Evolutionary conservation across 1,140 invertebrate species (phyloP), one percentile per base, ranked within the genome.

Genomic region (Danaus plexippus): DNA sequence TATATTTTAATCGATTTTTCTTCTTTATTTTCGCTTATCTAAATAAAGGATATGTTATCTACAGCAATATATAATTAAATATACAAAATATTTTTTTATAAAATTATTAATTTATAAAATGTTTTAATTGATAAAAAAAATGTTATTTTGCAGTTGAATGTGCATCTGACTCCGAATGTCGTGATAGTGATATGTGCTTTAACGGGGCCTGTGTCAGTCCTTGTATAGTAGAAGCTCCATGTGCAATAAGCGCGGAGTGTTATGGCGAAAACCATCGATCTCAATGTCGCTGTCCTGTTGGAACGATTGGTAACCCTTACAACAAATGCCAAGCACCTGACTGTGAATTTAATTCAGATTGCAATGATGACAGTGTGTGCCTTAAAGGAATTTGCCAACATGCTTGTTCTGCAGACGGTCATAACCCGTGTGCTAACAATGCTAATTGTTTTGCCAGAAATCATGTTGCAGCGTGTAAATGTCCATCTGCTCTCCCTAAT

Each of bases 161-260:
- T 73, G 90, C 92, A 75, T 90, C 92, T 9, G 93, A 96, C 72
- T 90, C 90, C 52, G 94, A 96, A 75, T 97, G 96, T 73, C 75
- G 89, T 12, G 88, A 91, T 54, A 91, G 92, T 43, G 92, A 95
- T 66, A 92, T 92, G 53, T 97, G 96, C 64, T 92, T 94, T 67
- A 95, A 96, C 67, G 91, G 91, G 0, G 92, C 94, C 67, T 95
- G 94, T 62, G 83, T 95, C 6, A 94, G 91, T 78, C 93, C 94
- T 13, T 96, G 95, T 67, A 82, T 95, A 1, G 68, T 95, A 5
- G 90, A 90, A 56, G 92, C 94, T 75, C 92, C 93, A 1, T 97
- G 95, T 71, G 92, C 94, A 0, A 88, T 92, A 32, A 95, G 93
- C 65, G 95, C 94, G 0, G 92, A 95, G 77, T 97, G 95, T 70